phyloP scores from a whole-genome alignment of 2,113 vertebrate genomes.

The Sitta europaea region DNA sequence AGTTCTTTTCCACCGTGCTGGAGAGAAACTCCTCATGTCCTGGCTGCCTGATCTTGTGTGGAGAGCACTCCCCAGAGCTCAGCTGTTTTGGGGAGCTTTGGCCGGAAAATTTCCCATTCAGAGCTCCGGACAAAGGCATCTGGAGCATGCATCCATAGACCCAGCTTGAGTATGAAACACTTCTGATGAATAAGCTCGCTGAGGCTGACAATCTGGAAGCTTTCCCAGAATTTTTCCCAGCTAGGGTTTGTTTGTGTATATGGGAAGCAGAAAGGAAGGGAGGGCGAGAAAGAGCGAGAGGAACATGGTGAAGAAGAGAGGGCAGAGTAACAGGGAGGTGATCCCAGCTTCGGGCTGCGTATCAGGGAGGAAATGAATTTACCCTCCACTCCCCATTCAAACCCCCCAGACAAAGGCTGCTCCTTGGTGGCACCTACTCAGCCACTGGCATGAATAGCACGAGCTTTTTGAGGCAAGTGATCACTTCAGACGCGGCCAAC shows the following conservation, averaged over 20 bases:
- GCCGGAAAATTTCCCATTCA: constrained; percentile 12
- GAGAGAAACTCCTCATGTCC: neutral
- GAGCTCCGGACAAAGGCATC: constrained; percentile 34
- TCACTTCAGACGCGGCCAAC: neutral
- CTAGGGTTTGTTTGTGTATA: constrained; percentile 15
- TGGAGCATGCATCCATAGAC: neutral
- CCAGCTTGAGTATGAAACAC: constrained; percentile 26
- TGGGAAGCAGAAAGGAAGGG: neutral
- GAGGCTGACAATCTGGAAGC: constrained; percentile 47
- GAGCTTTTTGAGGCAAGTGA: neutral
- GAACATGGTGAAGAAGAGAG: neutral
- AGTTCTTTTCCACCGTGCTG: neutral
- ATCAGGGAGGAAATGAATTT: neutral
- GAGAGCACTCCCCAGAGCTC: constrained; percentile 6
- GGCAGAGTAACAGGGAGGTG: neutral
- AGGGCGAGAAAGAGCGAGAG: neutral
- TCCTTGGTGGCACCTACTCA: neutral
- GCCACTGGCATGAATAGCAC: neutral
- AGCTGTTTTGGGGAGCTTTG: constrained; percentile 30
- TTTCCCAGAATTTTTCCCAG: constrained; percentile 40
- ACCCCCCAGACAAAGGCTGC: neutral
- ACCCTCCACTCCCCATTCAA: neutral
- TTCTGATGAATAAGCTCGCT: constrained; percentile 53
- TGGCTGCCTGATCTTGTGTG: neutral
- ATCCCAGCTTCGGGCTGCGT: neutral